Percentiles rank a stretch among this genome's conserved stretches.
These are phyloP conservation scores for Drosophila atripex DNA, from an alignment of 2,888 invertebrate genomes.

Conservation along the genomic window DNA sequence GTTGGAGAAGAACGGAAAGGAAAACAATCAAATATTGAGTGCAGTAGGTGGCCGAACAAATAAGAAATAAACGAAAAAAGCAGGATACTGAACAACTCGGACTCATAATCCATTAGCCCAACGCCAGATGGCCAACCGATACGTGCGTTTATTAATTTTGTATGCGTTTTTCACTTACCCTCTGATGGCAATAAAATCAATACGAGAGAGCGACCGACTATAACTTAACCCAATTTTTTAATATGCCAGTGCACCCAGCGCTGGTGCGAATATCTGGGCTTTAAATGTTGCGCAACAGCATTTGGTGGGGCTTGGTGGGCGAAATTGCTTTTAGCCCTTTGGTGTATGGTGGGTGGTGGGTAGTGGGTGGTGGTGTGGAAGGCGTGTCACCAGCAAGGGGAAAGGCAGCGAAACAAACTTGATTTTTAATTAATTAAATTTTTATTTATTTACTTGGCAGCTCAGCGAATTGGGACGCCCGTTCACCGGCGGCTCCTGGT, in stretches of 20 bases:
- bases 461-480: slow-evolving; percentile 93
- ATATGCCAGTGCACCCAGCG: slow-evolving; percentile 23
- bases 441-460: slow-evolving; percentile 84
- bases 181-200: slow-evolving; percentile 43
- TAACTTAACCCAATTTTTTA: slow-evolving; percentile 60
- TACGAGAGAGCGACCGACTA: slow-evolving; percentile 27
- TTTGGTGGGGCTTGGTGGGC: slow-evolving; percentile 15
- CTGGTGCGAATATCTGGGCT: slow-evolving; percentile 7
- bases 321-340: slow-evolving; percentile 49
- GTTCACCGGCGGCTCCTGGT: slow-evolving; percentile 95
- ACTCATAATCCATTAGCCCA: slow-evolving; percentile 72
- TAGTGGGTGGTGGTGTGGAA: neutral
- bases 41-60: slow-evolving; percentile 34
- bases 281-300: slow-evolving; percentile 50
- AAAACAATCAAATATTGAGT: slow-evolving; percentile 68
- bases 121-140: slow-evolving; percentile 49
- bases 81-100: slow-evolving; percentile 44
- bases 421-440: slow-evolving; percentile 72
- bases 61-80: slow-evolving; percentile 48
- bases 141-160: slow-evolving; percentile 62
- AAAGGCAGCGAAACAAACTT: slow-evolving; percentile 48
- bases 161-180: slow-evolving; percentile 41
- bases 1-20: slow-evolving; percentile 27
- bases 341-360: slow-evolving; percentile 4
- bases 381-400: slow-evolving; percentile 28